Conservation (phyloP, 2,113 vertebrate species). For the Indicator maculatus region DNA sequence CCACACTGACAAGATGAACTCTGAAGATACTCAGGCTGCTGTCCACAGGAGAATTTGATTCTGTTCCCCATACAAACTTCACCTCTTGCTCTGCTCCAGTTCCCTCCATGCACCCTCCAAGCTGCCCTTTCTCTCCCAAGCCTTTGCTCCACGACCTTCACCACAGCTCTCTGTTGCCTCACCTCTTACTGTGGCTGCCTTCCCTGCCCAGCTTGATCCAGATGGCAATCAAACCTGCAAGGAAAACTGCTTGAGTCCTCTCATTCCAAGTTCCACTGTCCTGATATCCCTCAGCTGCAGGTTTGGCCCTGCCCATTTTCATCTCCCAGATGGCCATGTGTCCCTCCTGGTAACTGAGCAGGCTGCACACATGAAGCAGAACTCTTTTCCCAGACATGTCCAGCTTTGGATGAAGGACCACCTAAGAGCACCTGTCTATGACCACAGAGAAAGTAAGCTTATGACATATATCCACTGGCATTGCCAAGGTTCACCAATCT, state of each 20-base stretch:
- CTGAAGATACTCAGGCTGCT: not conserved
- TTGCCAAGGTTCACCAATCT: not conserved
- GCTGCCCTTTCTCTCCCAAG: not conserved
- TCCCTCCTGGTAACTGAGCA: not conserved
- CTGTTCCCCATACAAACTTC: not conserved
- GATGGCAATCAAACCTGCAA: not conserved
- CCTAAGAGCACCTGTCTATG: accelerated
- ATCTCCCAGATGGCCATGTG: not conserved
- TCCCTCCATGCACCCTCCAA: not conserved
- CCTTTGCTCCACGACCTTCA: accelerated
- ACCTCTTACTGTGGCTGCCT: accelerated
- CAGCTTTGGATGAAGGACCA: not conserved
- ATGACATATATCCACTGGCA: accelerated
- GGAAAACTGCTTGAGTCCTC: not conserved
- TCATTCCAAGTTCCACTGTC: not conserved
- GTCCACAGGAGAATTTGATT: not conserved
- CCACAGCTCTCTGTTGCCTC: not conserved
- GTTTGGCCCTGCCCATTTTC: accelerated
- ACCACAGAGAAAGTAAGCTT: accelerated
- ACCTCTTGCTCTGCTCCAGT: not conserved
- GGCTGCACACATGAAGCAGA: not conserved
- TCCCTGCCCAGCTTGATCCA: not conserved
- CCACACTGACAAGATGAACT: not conserved
- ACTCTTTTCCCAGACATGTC: not conserved
- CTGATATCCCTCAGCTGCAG: not conserved